phyloP scores from a whole-genome alignment of 2,113 vertebrate species.

The Amphiprion percula region DNA sequence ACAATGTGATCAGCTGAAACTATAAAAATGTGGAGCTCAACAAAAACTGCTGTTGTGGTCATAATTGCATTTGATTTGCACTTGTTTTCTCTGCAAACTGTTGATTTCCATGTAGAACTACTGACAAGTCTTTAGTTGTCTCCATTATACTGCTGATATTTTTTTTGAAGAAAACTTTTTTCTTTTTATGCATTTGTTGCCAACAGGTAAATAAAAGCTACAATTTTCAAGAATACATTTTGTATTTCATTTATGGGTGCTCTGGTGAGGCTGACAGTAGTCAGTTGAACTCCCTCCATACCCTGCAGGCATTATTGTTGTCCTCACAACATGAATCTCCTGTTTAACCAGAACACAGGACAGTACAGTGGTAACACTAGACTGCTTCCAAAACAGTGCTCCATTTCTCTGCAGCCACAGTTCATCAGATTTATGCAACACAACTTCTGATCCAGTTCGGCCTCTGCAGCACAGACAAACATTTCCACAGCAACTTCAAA shows the following conservation, averaged over 20 bases:
- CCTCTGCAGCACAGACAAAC: not conserved
- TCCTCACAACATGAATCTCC: slow-evolving; percentile 47
- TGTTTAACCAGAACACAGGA: slow-evolving; percentile 42
- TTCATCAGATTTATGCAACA: slow-evolving; percentile 17
- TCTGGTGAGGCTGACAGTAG: slow-evolving; percentile 11
- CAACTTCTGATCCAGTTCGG: slow-evolving; percentile 3
- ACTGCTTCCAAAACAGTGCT: slow-evolving; percentile 25
- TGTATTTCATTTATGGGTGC: not conserved
- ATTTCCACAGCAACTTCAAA: too few species aligned
- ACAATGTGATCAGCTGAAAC: slow-evolving; percentile 7
- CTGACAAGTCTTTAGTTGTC: not conserved
- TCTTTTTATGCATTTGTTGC: not conserved
- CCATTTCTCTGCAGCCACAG: slow-evolving; percentile 2
- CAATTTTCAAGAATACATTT: not conserved
- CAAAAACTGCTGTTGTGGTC: not conserved
- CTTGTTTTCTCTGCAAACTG: not conserved
- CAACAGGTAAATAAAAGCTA: slow-evolving; percentile 1
- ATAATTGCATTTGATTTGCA: not conserved
- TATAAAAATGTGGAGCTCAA: not conserved
- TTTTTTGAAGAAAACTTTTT: not conserved
- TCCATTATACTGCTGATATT: not conserved
- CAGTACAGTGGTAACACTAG: slow-evolving; percentile 21
- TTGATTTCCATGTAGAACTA: not conserved
- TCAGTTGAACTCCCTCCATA: not conserved
- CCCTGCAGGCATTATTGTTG: slow-evolving; percentile 31